Evolutionary conservation across 2,113 vertebrate genomes (phyloP).

Genomic region (Maccullochella peelii): DNA sequence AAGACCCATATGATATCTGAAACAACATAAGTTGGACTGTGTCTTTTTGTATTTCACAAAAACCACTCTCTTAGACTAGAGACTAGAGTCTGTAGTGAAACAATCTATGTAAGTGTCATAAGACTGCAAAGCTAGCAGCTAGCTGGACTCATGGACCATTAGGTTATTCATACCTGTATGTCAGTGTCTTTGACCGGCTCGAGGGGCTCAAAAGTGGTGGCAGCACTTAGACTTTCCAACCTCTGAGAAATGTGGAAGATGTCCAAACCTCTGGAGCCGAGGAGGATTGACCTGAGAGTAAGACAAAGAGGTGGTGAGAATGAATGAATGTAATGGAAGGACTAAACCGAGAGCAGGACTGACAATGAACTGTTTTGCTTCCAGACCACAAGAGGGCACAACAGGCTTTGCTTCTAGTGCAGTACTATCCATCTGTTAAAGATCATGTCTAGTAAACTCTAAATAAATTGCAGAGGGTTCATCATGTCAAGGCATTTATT

Average conservation of each 20-base stretch:
- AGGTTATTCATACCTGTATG: constrained; percentile 89
- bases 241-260: constrained; percentile 97
- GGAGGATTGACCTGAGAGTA: constrained; percentile 90
- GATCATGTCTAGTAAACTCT: not conserved
- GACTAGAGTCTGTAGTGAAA: not conserved
- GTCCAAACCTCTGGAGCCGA: constrained; percentile 95
- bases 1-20: not conserved
- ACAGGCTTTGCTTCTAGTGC: not conserved
- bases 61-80: too few species aligned
- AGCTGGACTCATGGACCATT: not conserved
- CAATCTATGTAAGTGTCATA: not conserved
- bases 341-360: not conserved
- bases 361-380: constrained; percentile 18
- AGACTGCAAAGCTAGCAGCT: not conserved
- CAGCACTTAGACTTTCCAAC: constrained; percentile 95
- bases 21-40: not conserved
- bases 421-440: not conserved
- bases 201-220: constrained; percentile 96
- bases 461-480: not conserved
- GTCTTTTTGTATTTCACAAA: not conserved
- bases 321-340: not conserved
- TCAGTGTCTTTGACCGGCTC: constrained; percentile 99
- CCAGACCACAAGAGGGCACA: constrained; percentile 61
- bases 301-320: constrained; percentile 14
- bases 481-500: not conserved